These are phyloP conservation scores for Euura saliciscinereae DNA, from an alignment of 1,140 invertebrate genomes.

Conservation along the genomic window DNA sequence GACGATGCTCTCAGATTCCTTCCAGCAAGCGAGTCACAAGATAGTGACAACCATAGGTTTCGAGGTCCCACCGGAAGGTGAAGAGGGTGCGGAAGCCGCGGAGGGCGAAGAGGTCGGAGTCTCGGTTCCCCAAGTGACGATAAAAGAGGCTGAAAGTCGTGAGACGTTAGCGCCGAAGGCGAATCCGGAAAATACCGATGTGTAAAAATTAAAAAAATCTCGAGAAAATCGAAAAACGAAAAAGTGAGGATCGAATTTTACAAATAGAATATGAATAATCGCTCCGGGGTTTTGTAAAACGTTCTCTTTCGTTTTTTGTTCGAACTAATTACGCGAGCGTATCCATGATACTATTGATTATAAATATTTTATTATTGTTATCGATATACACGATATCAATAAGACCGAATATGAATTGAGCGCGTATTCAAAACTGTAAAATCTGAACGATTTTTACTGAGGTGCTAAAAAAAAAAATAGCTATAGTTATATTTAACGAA, in stretches of 20 bases:
- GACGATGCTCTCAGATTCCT: slow-evolving; percentile 79
- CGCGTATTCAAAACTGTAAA: no score
- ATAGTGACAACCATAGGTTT: slow-evolving; percentile 86
- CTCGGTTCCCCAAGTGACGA: slow-evolving; percentile 40
- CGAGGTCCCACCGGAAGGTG: slow-evolving; percentile 72
- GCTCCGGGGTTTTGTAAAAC: no score
- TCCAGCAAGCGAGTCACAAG: slow-evolving; percentile 83
- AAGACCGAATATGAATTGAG: background rate
- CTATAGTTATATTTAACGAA: no score
- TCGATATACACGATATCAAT: background rate
- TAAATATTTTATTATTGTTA: no score
- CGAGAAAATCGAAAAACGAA: background rate
- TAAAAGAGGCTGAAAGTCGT: slow-evolving; percentile 29
- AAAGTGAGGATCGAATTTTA: background rate
- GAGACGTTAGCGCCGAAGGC: slow-evolving; percentile 47
- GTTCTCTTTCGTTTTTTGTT: no score
- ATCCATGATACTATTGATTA: no score
- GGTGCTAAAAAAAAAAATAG: no score
- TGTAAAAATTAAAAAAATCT: slow-evolving; percentile 25
- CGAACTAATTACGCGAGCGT: no score
- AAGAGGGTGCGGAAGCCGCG: slow-evolving; percentile 43
- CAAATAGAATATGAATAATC: no score
- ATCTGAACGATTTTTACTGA: no score
- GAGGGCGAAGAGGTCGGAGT: slow-evolving; percentile 43
- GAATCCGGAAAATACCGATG: slow-evolving; percentile 44